Percentiles rank a stretch among this genome's conserved stretches.
Evolutionary conservation across 2,113 vertebrate genomes (phyloP).

Genomic region (Mesoclemmys tuberculata): DNA sequence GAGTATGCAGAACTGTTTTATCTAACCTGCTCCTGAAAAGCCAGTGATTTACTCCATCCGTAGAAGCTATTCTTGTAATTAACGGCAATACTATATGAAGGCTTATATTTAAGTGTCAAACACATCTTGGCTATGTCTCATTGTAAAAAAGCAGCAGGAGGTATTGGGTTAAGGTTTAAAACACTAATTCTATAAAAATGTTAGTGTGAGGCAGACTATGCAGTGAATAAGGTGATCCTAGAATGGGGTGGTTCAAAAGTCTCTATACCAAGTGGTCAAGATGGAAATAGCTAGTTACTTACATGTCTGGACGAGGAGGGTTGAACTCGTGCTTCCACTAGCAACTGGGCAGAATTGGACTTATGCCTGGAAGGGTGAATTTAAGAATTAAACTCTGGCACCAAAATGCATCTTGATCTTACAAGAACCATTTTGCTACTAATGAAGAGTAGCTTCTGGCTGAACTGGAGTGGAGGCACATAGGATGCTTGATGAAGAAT

Average conservation of each 20-base stretch:
- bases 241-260: constrained; percentile 23
- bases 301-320: constrained; percentile 90
- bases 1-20: neutral
- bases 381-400: neutral
- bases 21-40: neutral
- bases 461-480: neutral
- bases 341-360: constrained; percentile 93
- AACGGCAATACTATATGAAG: neutral
- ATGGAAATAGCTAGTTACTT: constrained; percentile 64
- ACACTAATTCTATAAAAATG: neutral
- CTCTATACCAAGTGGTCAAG: constrained; percentile 48
- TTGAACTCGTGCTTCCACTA: constrained; percentile 94
- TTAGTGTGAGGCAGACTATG: neutral
- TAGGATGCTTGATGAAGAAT: neutral
- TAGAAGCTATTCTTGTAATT: neutral
- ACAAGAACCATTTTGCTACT: neutral
- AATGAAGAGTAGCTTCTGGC: neutral
- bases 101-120: neutral
- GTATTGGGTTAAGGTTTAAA: neutral
- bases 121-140: neutral
- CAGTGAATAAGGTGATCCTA: constrained; percentile 28
- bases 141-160: constrained; percentile 21
- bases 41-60: neutral
- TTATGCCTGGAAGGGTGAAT: constrained; percentile 86
- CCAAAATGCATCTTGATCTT: neutral